Evolutionary conservation across 2,888 invertebrate genomes (phyloP), one percentile per base, ranked within the genome.

Genomic region (Calameuta idolon): DNA sequence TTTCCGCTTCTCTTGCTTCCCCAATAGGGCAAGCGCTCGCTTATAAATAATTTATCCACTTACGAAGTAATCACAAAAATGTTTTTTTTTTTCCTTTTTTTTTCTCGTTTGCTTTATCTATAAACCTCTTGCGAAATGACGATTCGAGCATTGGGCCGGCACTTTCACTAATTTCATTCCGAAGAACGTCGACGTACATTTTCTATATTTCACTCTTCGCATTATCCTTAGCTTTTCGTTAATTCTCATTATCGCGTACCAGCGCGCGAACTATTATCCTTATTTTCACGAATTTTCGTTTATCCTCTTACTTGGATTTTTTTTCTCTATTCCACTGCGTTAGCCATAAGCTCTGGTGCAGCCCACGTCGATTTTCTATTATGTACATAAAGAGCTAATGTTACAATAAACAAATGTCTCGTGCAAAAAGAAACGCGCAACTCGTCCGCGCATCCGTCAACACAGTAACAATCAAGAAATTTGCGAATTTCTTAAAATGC

Each of bases 11-110:
- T 37, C n/a, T 76, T 12, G 4, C n/a, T 11, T 35, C 74, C 76
- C 71, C 31, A n/a, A 69, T 69, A 34, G 55, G 34, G 69, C 69
- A 76, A 76, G 76, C 76, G 71, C 76, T 76, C 76, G 55, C 76
- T 76, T 76, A 76, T 35, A 76, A 76, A 69, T 76, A 76, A 71
- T 71, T 34, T 33, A 71, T 71, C 71, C 71, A 71, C 23, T 34
- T 71, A 71, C 31, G 31, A 71, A 71, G 12, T 30, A 71, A 71
- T 71, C 30, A 71, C 71, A 71, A 71, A 34, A 71, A 71, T 71
- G 30, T 30, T 71, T 71, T 71, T 71, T 71, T 71, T 71, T 71
- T 71, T 0, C 1, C 9, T n/a, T 69, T 71, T 71, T n/a, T 71
- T 69, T 69, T 30, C 12, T 15, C 23, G 30, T 71, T 15, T 55